A percentile compares a stretch with the other conserved stretches of the same genome.
Conservation (phyloP, 2,797 vertebrate species). For the Chaetophractus vellerosus region DNA sequence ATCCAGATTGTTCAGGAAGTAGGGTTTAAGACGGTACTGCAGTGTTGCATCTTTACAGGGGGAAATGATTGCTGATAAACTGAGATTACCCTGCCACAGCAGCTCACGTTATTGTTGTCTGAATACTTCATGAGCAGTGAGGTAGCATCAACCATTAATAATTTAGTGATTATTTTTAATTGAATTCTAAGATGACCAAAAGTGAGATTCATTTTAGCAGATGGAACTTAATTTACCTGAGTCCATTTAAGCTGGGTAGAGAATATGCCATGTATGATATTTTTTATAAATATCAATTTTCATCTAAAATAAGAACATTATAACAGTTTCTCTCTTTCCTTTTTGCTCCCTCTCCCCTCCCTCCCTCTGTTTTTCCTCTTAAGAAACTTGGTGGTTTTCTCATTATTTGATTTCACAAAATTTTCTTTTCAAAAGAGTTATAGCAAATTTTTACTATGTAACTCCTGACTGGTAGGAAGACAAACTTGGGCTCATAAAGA, state of each 20-base stretch:
- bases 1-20: background rate
- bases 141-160: conserved; percentile 69
- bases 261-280: background rate
- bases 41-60: background rate
- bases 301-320: conserved; percentile 20
- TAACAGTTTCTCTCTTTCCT: background rate
- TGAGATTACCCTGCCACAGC: background rate
- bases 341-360: background rate
- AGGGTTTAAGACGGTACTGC: background rate
- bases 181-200: conserved; percentile 68
- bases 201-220: conserved; percentile 71
- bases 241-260: background rate
- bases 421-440: background rate
- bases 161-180: conserved; percentile 75
- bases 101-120: conserved; percentile 21
- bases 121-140: conserved; percentile 56
- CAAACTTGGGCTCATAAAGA: background rate
- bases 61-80: background rate
- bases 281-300: conserved; percentile 65
- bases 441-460: background rate
- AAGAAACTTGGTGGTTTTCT: background rate
- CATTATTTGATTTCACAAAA: conserved; percentile 7
- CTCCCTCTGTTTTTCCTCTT: background rate
- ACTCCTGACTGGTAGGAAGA: background rate
- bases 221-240: conserved; percentile 24